Conservation (phyloP, 2,113 vertebrate genomes). For the Nyctibius bracteatus region DNA sequence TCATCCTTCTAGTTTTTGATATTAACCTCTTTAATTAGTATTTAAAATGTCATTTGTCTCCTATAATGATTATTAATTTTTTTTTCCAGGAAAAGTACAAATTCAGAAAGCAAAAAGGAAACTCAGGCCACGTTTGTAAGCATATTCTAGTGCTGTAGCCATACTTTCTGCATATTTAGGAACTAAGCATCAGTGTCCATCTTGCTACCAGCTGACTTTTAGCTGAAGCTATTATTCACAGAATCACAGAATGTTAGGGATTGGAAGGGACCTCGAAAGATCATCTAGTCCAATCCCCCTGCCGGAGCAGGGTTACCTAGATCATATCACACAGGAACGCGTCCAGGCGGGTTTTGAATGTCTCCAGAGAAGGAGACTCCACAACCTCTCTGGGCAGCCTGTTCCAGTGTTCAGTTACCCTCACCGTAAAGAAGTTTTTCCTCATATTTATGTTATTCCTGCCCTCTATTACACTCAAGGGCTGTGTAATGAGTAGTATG, state of each 20-base stretch:
- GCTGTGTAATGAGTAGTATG: slow-evolving; percentile 29
- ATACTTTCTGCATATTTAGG: not conserved
- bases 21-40: not conserved
- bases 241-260: no score
- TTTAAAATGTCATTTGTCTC: not conserved
- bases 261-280: no score
- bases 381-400: no score
- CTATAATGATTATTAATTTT: not conserved
- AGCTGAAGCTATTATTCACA: not conserved
- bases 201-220: not conserved
- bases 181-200: slow-evolving; percentile 2
- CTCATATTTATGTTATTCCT: no score
- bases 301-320: no score
- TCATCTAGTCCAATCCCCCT: no score
- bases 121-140: not conserved
- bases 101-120: not conserved
- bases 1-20: not conserved
- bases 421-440: no score
- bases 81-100: not conserved
- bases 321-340: no score
- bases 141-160: not conserved
- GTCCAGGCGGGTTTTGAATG: no score
- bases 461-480: not conserved
- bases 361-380: no score
- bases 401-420: no score